phyloP scores from a whole-genome alignment of 2,888 invertebrate species.

The Epinotia brunnichana region DNA sequence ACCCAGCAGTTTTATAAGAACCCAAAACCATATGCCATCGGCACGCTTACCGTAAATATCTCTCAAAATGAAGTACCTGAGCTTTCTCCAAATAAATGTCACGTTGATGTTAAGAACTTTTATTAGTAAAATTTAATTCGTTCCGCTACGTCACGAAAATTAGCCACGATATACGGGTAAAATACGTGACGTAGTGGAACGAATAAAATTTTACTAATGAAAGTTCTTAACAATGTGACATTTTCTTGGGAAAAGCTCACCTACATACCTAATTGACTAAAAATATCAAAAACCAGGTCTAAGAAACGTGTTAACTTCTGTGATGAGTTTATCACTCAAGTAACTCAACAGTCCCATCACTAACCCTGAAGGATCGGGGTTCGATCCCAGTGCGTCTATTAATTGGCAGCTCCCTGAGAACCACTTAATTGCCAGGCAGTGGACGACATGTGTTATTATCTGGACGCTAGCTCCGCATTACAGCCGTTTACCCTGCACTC shows the following conservation, averaged over 20 bases:
- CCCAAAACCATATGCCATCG: not conserved
- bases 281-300: not conserved
- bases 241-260: too few species aligned
- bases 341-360: constrained; percentile 4
- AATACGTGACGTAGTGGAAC: too few species aligned
- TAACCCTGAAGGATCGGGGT: constrained; percentile 44
- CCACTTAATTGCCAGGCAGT: constrained; percentile 62
- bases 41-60: not conserved
- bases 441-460: constrained; percentile 65
- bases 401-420: constrained; percentile 70
- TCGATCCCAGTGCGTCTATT: constrained; percentile 65
- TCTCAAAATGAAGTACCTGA: not conserved
- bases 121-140: too few species aligned
- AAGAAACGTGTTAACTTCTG: not conserved
- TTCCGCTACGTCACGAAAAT: too few species aligned
- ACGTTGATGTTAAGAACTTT: too few species aligned
- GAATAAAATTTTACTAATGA: too few species aligned
- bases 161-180: too few species aligned
- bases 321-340: not conserved
- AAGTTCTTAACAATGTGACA: too few species aligned
- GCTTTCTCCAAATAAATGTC: too few species aligned
- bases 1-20: too few species aligned
- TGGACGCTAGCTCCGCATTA: constrained; percentile 66
- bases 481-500: constrained; percentile 68
- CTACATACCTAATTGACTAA: not conserved